phyloP scores from a whole-genome alignment of 2,888 invertebrate species.

The Autographa pulchrina region DNA sequence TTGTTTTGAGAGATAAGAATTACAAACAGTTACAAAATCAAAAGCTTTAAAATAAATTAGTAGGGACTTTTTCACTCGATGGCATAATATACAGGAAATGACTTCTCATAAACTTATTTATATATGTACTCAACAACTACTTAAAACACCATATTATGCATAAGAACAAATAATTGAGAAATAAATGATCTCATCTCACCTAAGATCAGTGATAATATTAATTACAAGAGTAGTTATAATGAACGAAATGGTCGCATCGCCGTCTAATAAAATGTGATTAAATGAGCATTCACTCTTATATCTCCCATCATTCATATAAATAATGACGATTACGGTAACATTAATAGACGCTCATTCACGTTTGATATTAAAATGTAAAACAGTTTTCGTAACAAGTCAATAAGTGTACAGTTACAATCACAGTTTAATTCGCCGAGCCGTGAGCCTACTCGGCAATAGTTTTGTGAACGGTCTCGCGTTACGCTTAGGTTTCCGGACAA shows the following conservation, averaged over 20 bases:
- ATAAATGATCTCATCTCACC: not conserved
- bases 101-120: too few relatives aligned
- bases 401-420: conserved; percentile 31
- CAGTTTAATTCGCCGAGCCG: conserved; percentile 30
- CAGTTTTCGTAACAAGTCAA: conserved; percentile 25
- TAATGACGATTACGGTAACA: conserved; percentile 27
- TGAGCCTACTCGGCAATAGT: conserved; percentile 41
- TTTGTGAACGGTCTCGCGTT: conserved; percentile 64
- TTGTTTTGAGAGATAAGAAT: too few relatives aligned
- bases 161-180: too few relatives aligned
- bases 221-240: not conserved
- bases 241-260: conserved; percentile 5
- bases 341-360: conserved; percentile 27
- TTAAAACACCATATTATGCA: too few relatives aligned
- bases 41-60: too few relatives aligned
- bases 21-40: too few relatives aligned
- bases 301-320: conserved; percentile 19
- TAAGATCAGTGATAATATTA: not conserved
- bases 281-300: conserved; percentile 16
- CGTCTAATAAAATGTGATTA: conserved; percentile 13
- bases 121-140: too few relatives aligned
- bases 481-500: conserved; percentile 65
- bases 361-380: conserved; percentile 6
- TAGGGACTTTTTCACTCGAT: too few relatives aligned
- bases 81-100: too few relatives aligned